Base-by-base conservation (phyloP, 2,888 invertebrate genomes). In the Galerucella calmariensis region DNA sequence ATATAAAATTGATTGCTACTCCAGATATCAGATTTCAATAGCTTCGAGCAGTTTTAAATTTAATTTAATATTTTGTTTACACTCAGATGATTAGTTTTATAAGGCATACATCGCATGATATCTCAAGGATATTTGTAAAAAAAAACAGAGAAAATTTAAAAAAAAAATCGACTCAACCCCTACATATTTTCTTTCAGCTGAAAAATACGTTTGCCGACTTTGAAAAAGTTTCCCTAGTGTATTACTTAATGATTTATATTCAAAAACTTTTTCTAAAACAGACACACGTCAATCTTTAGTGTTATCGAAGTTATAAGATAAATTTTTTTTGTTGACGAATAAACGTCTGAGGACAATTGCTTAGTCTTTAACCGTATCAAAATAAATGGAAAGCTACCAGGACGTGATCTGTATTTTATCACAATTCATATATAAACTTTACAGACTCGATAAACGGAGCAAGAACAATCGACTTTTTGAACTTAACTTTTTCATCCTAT, bases 371-470 rank as follows among this genome's bases (percentile, higher is more conserved):
- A 20, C 20, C 10, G 10, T 56, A 56, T 56, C 20, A 56, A 65
- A 44, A 69, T 24, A 44, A 61, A 69, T 48, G 61, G 24, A 27
- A 61, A 61, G 20, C 27, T 46, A 46, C 46, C 16, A 27, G 46
- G 35, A 61, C 63, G 61, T 61, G 46, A 46, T 20, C 61, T 61
- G 35, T 58, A 48, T 58, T 69, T 69, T 69, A 69, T 69, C 59
- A 61, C 69, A 11, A n/a, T 48, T 69, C 61, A 48, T 69, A 20
- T 20, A 24, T 69, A 61, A 69, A 69, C 61, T 69, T 58, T n/a
- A 61, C n/a, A 44, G 51, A 59, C 72, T 66, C 48, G 27, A 59
- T 53, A 72, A 72, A 72, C 72, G 72, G 59, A 72, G 72, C 72
- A 72, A 67, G 44, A 63, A 63, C 59, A 72, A 72, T 72, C 72